Base-by-base conservation (phyloP, 2,113 vertebrate genomes). In the Triplophysa siluroides region DNA sequence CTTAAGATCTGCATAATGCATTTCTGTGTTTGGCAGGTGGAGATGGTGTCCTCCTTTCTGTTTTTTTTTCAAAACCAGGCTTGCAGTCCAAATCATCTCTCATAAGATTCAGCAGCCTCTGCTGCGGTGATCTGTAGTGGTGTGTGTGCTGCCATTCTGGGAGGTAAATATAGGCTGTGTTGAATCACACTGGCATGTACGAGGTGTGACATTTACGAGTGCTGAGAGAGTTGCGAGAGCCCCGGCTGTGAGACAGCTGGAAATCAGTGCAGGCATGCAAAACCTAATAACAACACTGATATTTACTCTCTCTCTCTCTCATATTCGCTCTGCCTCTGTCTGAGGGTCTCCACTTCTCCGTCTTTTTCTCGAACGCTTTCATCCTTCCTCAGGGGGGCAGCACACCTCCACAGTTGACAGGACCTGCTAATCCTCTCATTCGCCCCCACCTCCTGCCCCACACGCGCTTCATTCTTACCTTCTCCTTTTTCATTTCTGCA, bases 351-450 rank as follows among this genome's bases (percentile, higher is more conserved):
- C 23, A 24, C 45, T 6, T 60, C 29, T 43, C n/a, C 61, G 26
- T 23, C 43, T 65, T 73, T 71, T 76, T 43, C 3, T 29, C 1
- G 2, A 63, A 63, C 23, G 2, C 54, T 75, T 75, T n/a, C 19
- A 18, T 33, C 2, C 50, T n/a, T 21, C 89, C 91, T 89, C 88
- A 86, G 21, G 92, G 85, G 89, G 92, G 91, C 90, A 92, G 85
- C 85, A 87, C 85, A 76, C 85, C 87, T 90, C 91, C 86, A 90
- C 68, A 58, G 63, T 83, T 79, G 45, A 83, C 45, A 26, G 3
- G 33, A 76, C 29, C 13, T 8, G 47, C 56, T 24, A 66, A 62
- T 72, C 33, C 29, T 56, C 72, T 47, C 10, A 56, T 52, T 19
- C 21, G 19, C 38, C 10, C 72, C 26, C 2, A 2, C 41, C 41